Base-by-base conservation (phyloP, 2,797 vertebrate species). In the Lepilemur septentrionalis region DNA sequence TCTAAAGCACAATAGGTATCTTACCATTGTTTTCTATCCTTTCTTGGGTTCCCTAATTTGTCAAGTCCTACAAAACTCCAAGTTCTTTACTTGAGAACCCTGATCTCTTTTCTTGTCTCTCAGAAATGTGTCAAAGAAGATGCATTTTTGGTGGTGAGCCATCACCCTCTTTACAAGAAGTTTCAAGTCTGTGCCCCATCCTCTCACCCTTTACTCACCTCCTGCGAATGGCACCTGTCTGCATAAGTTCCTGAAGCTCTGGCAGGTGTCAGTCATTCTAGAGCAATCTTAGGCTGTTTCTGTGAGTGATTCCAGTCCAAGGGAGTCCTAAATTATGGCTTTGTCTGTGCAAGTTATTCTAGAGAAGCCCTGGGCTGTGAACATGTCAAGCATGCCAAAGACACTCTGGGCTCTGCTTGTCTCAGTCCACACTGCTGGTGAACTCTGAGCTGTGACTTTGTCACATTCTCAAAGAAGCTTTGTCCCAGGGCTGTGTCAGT, bases 171-270 rank as follows among this genome's bases (percentile, higher is more conserved):
- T 72, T 52, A 67, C 15, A 50, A 85, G 50, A 79, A 11, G 73
- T 88, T 82, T 91, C 17, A 81, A 72, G 10, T 65, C 76, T 79
- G 5, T 61, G 48, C 15, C 55, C 57, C 52, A 22, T 55, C 20
- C 38, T 76, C 22, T 91, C 28, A 38, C 6, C 28, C 73, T 94
- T 85, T 86, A 95, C 96, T 97, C 48, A 98, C 96, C 95, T 96
- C n/a, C 30, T 87, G 7, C 32, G 18, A 96, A n/a, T 46, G 52
- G 85, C 35, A 69, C 59, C 28, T 84, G 55, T 63, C 32, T 63
- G 50, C 50, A 11, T 82, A 93, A 73, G 61, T 50, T 97, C 72
- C 83, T 65, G 63, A 94, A 82, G 11, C 22, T 52, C 30, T 79
- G 30, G 25, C 83, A 55, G 78, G 7, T 41, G 4, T 57, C 35